Base-by-base conservation (phyloP, 2,888 invertebrate species). In the Dendrolimus houi region DNA sequence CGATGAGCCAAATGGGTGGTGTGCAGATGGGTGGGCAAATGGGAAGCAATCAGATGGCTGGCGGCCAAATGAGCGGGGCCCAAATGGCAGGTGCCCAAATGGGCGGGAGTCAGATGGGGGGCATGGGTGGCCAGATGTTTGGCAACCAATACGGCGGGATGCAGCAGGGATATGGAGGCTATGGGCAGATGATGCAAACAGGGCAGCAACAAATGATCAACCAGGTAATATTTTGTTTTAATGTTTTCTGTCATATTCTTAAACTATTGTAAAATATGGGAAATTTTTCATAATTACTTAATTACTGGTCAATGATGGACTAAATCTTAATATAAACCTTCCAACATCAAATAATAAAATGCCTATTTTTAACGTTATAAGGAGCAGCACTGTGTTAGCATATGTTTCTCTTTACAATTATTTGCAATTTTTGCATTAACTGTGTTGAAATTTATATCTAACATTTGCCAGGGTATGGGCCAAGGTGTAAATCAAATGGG, bases 101-200 rank as follows among this genome's bases (percentile, higher is more conserved):
- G 91, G 85, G 82, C 14, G 71, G 67, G 1, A 73, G 88, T 62
- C 79, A 91, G 65, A 86, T 86, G 84, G 80, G 79, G 66, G 83
- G 87, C n/a, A 91, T 91, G 85, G 85, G 87, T 55, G 87, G 85
- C 0, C 88, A 92, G 65, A 92, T 93, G 92, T 93, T 93, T 69
- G 91, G 92, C 13, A 83, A 83, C 1, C 94, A 93, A 71, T 94
- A 94, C 60, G 89, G 91, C 2, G 92, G 92, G 59, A 94, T 94
- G 92, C 94, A 93, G 71, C 92, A 92, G 57, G 82, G 87, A 0
- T 87, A 88, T 54, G 85, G 83, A 8, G 83, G 85, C 0, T 90
- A 89, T 61, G 73, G 85, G 0, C 91, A 89, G 65, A 91, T 91
- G 88, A 91, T 91, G 87, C 90, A 87, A 62, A 81, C 86, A 3